Evolutionary conservation across 2,113 vertebrate genomes (phyloP), one percentile per base, ranked within the genome.

Genomic region (Jacana jacana): DNA sequence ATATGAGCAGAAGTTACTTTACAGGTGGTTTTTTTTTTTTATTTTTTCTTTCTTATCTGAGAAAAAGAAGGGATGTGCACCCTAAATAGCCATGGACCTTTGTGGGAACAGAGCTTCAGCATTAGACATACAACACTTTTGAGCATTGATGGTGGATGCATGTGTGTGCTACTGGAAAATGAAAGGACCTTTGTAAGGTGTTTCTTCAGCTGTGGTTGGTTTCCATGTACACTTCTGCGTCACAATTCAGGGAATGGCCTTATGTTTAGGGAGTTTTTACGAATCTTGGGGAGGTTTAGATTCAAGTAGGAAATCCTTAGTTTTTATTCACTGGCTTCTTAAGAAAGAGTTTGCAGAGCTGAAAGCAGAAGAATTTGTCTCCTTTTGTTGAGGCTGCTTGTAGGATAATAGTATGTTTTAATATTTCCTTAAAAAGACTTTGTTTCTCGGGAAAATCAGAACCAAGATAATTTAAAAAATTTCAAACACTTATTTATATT

Each of bases 1-100:
- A 7, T 22, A 5, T 80, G 68, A 49, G 20, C 24, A 13, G 17
- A 30, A 65, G 39, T 15, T 68, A 9, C 7, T 78, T 73, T 46
- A 19, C 3, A 13, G 8, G 7, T 44, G 8, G 2, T 17, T 13
- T 13, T 51, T 51, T 33, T 31, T 4, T 23, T 12, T 17, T n/a
- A n/a, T n/a, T n/a, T 55, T 46, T 39, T 6, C 5, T 19, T 27
- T 24, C 8, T 0, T 0, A 1, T 54, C 10, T 4, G 0, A 31
- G 20, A 7, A 4, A 9, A 6, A 6, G 39, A 33, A 25, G 4
- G 1, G 0, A 28, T 73, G 8, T 19, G 6, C 10, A 16, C 79
- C 39, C 7, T 57, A 13, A 86, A 20, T 55, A 42, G 37, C 31
- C 3, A 18, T 40, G 71, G 25, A 6, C 30, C 2, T 20, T 17